Conservation (phyloP, 2,797 vertebrate genomes). For the Helicolenus hilgendorfi region DNA sequence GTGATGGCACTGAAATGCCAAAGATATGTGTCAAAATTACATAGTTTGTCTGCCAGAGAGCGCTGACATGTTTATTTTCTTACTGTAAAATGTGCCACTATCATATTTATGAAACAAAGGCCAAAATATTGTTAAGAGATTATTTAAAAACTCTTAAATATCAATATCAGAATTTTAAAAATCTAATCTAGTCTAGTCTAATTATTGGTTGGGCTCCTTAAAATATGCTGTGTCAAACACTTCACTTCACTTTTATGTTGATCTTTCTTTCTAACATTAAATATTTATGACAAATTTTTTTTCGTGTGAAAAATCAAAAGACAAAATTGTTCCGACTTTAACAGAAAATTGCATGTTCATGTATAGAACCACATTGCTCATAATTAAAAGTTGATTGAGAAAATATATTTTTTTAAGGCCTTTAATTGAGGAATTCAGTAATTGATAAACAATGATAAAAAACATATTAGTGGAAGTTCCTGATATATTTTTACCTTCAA, state of each 20-base stretch:
- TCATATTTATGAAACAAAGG: background rate
- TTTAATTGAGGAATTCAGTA: background rate
- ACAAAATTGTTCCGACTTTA: background rate
- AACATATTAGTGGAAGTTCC: background rate
- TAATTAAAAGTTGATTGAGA: background rate
- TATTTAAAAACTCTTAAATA: background rate
- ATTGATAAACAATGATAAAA: background rate
- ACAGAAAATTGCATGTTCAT: background rate
- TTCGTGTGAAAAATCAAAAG: background rate
- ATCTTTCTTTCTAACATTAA: background rate
- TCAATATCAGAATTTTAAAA: background rate
- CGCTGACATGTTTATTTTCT: background rate
- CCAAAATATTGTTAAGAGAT: background rate
- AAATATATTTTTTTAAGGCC: background rate
- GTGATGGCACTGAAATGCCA: background rate
- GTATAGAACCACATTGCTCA: background rate
- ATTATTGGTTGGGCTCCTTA: background rate
- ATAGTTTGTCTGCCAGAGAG: slow-evolving; percentile 6
- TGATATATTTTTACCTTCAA: background rate
- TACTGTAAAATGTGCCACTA: background rate
- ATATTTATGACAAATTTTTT: background rate
- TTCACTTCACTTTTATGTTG: background rate
- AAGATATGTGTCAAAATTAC: background rate
- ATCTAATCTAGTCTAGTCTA: background rate
- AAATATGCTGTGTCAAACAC: background rate